Percentiles rank a stretch among this genome's conserved stretches.
Conservation (phyloP, 53 echinoderm and acorn worm species). For the Astropecten irregularis region DNA sequence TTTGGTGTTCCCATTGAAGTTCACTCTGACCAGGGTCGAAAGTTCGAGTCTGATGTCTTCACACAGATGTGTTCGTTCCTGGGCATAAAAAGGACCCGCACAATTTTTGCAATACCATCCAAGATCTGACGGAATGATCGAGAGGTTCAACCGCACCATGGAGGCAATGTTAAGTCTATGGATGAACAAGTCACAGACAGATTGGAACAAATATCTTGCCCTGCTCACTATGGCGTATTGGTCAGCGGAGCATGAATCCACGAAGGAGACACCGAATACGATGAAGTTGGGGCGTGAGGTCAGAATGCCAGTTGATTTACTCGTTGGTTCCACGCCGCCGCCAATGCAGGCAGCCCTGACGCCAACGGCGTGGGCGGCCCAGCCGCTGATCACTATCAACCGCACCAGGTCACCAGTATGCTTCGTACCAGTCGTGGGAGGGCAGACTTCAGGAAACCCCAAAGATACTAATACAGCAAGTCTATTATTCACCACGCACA, state of each 20-base stretch:
- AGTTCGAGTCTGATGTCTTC: slow-evolving; percentile 58
- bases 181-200: slow-evolving; percentile 22
- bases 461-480: not conserved
- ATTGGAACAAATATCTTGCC: slow-evolving; percentile 44
- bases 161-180: slow-evolving; percentile 26
- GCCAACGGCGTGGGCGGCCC: too few species aligned
- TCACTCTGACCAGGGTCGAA: slow-evolving; percentile 53
- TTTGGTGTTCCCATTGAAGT: slow-evolving; percentile 56
- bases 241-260: slow-evolving; percentile 34
- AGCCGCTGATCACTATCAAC: not conserved
- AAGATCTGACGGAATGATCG: slow-evolving; percentile 58
- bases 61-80: slow-evolving; percentile 13
- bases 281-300: slow-evolving; percentile 21
- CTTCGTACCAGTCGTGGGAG: too few species aligned
- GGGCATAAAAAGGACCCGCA: not conserved
- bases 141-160: slow-evolving; percentile 60
- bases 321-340: not conserved
- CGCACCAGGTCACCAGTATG: not conserved
- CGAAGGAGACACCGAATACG: slow-evolving; percentile 14
- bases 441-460: not conserved
- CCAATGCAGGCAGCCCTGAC: not conserved
- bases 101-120: slow-evolving; percentile 38
- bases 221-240: slow-evolving; percentile 57
- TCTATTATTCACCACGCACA: not conserved
- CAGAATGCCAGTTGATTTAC: slow-evolving; percentile 30